Conservation (phyloP, 2,888 invertebrate species). For the Branchellion lobata region DNA sequence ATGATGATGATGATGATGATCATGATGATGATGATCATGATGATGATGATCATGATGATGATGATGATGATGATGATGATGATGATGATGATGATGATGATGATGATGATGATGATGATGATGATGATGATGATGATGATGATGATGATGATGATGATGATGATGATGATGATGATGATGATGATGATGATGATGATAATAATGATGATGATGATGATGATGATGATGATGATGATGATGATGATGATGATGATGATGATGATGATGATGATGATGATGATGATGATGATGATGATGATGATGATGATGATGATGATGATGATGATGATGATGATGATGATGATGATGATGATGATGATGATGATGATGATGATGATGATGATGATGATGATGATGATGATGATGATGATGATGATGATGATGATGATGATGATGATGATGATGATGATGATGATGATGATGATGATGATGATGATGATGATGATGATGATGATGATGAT, state of each 20-base stretch:
- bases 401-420: conserved; percentile 34
- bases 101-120: background rate
- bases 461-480: conserved; percentile 28
- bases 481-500: conserved; percentile 24
- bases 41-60: conserved; percentile 9
- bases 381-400: conserved; percentile 27
- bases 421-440: conserved; percentile 40
- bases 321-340: background rate
- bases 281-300: conserved; percentile 8
- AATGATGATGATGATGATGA: conserved; percentile 39
- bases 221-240: conserved; percentile 30
- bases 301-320: background rate
- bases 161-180: conserved; percentile 28
- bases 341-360: conserved; percentile 34
- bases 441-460: conserved; percentile 39
- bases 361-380: conserved; percentile 32
- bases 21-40: conserved; percentile 20
- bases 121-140: conserved; percentile 30
- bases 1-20: conserved; percentile 34
- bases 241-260: conserved; percentile 26
- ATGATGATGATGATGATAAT: conserved; percentile 39
- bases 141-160: conserved; percentile 30
- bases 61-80: background rate
- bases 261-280: conserved; percentile 2
- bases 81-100: background rate